phyloP scores from a whole-genome alignment of 2,113 vertebrate genomes.

The Aramus guarauna region DNA sequence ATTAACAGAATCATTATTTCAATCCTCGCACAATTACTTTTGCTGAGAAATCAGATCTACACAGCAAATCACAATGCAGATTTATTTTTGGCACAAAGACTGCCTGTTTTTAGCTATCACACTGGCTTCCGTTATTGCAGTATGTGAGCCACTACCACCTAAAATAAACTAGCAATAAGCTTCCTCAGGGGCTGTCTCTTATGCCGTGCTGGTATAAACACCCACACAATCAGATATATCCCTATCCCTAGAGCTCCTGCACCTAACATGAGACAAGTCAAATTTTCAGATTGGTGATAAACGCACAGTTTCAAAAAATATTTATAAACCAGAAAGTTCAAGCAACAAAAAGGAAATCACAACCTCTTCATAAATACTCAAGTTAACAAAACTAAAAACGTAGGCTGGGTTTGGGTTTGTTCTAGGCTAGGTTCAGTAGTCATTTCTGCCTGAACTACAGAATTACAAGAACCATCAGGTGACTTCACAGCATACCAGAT shows the following conservation, averaged over 20 bases:
- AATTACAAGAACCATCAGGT: not conserved
- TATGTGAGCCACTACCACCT: not conserved
- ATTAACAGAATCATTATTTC: conserved; percentile 22
- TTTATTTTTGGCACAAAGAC: not conserved
- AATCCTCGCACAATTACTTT: not conserved
- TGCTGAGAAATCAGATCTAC: not conserved
- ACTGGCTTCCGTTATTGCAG: not conserved
- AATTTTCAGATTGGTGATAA: not conserved
- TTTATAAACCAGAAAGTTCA: not conserved
- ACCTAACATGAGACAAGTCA: not conserved
- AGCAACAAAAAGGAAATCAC: not conserved
- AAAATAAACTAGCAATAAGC: not conserved
- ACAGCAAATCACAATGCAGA: not conserved
- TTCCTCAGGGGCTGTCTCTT: not conserved
- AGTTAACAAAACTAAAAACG: not conserved
- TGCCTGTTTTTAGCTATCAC: not conserved
- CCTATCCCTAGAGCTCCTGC: not conserved
- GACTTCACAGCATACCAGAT: not conserved
- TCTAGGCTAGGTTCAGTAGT: not conserved
- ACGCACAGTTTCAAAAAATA: not conserved
- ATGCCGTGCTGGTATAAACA: not conserved
- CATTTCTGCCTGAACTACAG: not conserved
- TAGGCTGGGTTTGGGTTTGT: not conserved
- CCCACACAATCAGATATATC: not conserved
- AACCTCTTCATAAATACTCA: not conserved